Conservation (phyloP, 1,140 invertebrate genomes). For the Drosophila asahinai region DNA sequence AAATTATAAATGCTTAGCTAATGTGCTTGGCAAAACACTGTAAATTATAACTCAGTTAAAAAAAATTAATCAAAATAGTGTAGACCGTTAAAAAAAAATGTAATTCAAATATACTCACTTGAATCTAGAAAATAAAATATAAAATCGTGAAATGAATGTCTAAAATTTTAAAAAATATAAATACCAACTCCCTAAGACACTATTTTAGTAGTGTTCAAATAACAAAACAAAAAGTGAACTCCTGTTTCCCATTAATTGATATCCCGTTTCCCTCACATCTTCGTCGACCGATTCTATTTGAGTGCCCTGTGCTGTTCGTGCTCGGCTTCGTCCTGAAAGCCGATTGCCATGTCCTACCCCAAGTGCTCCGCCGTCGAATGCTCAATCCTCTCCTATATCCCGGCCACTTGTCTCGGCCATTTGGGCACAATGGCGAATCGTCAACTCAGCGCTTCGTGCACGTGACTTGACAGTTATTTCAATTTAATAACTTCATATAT, state of each 20-base stretch:
- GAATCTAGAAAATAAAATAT: too few relatives aligned
- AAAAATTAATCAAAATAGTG: too few relatives aligned
- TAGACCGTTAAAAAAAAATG: too few relatives aligned
- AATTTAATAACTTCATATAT: conserved; percentile 72
- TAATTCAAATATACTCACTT: too few relatives aligned
- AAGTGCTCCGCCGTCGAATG: conserved; percentile 12
- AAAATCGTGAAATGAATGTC: too few relatives aligned
- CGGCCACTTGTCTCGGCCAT: conserved; percentile 40
- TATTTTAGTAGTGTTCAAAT: too few relatives aligned
- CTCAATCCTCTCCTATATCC: conserved; percentile 12
- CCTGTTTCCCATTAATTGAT: background rate
- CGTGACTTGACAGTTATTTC: conserved; percentile 63
- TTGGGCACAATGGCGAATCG: conserved; percentile 36
- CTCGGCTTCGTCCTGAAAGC: background rate
- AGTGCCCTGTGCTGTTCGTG: conserved; percentile 8
- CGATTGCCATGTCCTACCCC: conserved; percentile 25
- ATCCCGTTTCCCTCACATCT: background rate
- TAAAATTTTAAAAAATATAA: too few relatives aligned
- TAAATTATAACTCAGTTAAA: too few relatives aligned
- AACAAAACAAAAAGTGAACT: background rate
- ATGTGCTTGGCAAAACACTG: too few relatives aligned
- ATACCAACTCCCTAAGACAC: too few relatives aligned
- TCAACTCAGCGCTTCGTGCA: conserved; percentile 39
- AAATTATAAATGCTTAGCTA: too few relatives aligned
- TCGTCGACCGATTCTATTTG: background rate